Percentiles rank a stretch among this genome's conserved stretches.
These are phyloP conservation scores for Dromius quadrimaculatus DNA, from an alignment of 2,888 invertebrate genomes.

Conservation along the genomic window DNA sequence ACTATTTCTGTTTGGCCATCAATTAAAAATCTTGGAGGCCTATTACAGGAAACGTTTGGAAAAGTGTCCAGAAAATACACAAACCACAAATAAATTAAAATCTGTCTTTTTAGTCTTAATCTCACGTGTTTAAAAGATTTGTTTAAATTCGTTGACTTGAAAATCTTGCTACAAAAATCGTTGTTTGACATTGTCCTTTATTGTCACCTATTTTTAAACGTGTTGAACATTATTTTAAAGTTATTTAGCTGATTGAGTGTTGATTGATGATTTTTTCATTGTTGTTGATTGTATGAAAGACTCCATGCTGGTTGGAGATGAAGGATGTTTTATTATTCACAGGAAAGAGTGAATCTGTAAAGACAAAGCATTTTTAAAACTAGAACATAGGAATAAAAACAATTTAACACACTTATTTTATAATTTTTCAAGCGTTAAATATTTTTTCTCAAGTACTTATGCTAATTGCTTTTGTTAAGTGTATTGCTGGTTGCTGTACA, in stretches of 20 bases:
- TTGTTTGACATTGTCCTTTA: constrained; percentile 25
- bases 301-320: not conserved
- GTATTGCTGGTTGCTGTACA: no score
- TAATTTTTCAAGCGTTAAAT: constrained; percentile 29
- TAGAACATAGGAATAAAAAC: constrained; percentile 25
- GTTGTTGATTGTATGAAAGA: constrained; percentile 10
- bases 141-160: constrained; percentile 37
- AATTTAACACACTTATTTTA: constrained; percentile 36
- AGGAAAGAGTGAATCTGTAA: constrained; percentile 28
- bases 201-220: constrained; percentile 24
- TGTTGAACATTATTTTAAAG: constrained; percentile 13
- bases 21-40: constrained; percentile 88
- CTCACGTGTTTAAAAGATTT: constrained; percentile 11
- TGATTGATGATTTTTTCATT: constrained; percentile 2
- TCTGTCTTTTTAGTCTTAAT: constrained; percentile 10
- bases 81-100: constrained; percentile 25
- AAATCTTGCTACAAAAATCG: constrained; percentile 20
- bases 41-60: constrained; percentile 70
- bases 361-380: constrained; percentile 34
- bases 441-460: constrained; percentile 30
- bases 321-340: constrained; percentile 10
- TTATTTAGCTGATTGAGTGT: no score
- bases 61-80: constrained; percentile 7
- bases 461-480: constrained; percentile 20
- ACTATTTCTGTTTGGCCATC: constrained; percentile 93